Evolutionary conservation across 2,888 invertebrate genomes (phyloP).

Genomic region (Hybos culiciformis): DNA sequence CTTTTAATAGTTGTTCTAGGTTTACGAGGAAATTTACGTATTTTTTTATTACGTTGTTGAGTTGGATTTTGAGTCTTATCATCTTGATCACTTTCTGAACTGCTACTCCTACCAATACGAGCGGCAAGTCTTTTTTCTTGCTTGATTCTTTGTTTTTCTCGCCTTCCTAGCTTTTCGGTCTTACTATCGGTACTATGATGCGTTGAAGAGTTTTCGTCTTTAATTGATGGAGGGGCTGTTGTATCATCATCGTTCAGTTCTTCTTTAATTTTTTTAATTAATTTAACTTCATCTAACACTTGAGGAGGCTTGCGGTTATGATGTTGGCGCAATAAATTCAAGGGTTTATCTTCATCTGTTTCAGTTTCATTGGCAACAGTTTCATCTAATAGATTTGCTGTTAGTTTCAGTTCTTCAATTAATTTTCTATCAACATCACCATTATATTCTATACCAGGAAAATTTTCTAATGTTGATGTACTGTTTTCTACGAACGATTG

Average conservation of each 20-base stretch:
- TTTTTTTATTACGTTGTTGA: slow-evolving; percentile 26
- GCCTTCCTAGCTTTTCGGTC: slow-evolving; percentile 37
- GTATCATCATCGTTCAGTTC: no score
- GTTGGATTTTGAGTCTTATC: slow-evolving; percentile 24
- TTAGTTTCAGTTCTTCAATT: no score
- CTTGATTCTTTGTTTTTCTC: slow-evolving; percentile 31
- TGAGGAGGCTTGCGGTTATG: not conserved
- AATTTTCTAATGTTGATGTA: slow-evolving; percentile 7
- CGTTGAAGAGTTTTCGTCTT: no score
- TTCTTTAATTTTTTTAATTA: no score
- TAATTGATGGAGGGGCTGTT: no score
- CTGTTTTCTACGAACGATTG: slow-evolving; percentile 14
- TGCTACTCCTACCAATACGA: slow-evolving; percentile 34
- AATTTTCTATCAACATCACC: no score
- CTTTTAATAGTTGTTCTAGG: no score
- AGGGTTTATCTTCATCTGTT: slow-evolving; percentile 25
- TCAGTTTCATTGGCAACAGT: slow-evolving; percentile 2
- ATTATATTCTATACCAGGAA: no score
- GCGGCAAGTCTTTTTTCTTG: slow-evolving; percentile 30
- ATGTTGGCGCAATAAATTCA: slow-evolving; percentile 14
- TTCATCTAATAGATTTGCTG: no score
- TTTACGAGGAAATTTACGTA: no score
- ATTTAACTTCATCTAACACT: slow-evolving; percentile 26
- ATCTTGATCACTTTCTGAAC: slow-evolving; percentile 38
- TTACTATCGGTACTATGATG: no score